These are phyloP conservation scores for Ageneiosus marmoratus DNA, from an alignment of 2,113 vertebrate species.

Conservation along the genomic window DNA sequence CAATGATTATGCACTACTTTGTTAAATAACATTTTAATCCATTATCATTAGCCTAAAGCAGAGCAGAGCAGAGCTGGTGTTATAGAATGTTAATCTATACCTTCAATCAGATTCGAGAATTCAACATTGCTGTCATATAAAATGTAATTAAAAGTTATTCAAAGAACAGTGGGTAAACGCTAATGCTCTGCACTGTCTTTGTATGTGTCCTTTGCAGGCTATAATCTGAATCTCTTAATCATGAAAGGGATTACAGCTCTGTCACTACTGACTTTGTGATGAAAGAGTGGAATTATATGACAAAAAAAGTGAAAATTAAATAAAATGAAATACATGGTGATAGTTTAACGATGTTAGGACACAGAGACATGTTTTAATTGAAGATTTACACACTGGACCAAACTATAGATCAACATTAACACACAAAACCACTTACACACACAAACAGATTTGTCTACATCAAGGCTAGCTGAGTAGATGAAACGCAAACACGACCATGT, in stretches of 20 bases:
- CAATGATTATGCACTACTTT: too few species aligned
- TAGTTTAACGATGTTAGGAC: background rate
- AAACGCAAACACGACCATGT: background rate
- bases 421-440: slow-evolving; percentile 1
- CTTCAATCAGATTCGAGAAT: background rate
- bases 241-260: slow-evolving; percentile 5
- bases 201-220: background rate
- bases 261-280: background rate
- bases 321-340: background rate
- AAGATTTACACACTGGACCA: slow-evolving; percentile 11
- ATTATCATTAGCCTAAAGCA: too few species aligned
- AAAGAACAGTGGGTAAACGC: background rate
- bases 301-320: background rate
- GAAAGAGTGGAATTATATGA: background rate
- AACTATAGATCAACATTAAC: slow-evolving; percentile 49
- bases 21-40: too few species aligned
- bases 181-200: background rate
- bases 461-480: slow-evolving; percentile 10
- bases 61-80: background rate
- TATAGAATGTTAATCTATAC: background rate
- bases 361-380: slow-evolving; percentile 4
- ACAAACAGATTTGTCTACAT: slow-evolving; percentile 54
- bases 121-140: too few species aligned
- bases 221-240: slow-evolving; percentile 32
- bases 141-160: background rate